phyloP scores from a whole-genome alignment of 2,113 vertebrate genomes.

The Tragelaphus strepsiceros region DNA sequence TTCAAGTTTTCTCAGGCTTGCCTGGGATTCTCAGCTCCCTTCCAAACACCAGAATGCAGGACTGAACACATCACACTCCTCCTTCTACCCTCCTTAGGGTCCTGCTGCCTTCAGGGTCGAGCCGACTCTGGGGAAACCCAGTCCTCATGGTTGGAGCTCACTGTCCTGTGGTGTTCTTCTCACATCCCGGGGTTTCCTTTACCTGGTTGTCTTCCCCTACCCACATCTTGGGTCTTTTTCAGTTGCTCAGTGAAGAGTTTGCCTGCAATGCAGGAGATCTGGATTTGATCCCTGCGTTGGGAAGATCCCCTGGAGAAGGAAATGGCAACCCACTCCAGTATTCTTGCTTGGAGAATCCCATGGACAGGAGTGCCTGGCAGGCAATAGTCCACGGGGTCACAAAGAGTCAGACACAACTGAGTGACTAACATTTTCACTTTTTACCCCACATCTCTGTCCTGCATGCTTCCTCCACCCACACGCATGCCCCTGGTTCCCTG shows the following conservation, averaged over 20 bases:
- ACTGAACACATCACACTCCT: neutral
- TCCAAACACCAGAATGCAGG: neutral
- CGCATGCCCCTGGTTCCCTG: fast-evolving
- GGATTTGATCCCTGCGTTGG: neutral
- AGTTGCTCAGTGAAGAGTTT: neutral
- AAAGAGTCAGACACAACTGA: neutral
- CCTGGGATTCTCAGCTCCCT: neutral
- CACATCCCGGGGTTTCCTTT: neutral
- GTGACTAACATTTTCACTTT: neutral
- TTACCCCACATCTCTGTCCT: neutral
- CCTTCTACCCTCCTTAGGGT: too few relatives aligned
- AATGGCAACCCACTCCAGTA: neutral
- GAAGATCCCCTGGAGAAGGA: neutral
- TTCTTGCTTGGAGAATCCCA: neutral
- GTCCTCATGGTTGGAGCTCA: neutral
- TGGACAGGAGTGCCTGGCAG: neutral
- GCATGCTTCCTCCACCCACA: neutral
- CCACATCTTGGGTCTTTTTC: neutral
- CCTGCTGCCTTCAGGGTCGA: neutral
- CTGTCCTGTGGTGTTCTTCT: neutral
- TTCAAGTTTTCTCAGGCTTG: neutral
- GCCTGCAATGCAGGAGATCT: neutral
- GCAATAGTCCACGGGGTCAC: neutral
- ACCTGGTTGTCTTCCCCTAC: neutral
- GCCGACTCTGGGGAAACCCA: neutral